Evolutionary conservation across 2,113 vertebrate genomes (phyloP).

Genomic region (Orientallactaga bullata): DNA sequence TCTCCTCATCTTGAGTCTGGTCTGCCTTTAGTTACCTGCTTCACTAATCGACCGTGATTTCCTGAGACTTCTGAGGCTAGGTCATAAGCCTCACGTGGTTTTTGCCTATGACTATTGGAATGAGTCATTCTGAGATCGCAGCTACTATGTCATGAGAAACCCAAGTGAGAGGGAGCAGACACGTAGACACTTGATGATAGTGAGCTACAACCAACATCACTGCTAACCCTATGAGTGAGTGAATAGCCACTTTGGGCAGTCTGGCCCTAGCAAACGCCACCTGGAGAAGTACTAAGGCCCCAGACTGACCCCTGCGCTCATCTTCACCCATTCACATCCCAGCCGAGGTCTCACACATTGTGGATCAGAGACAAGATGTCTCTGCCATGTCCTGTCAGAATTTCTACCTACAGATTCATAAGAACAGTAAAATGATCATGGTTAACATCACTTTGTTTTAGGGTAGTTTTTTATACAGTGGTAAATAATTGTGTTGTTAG

Average conservation of each 20-base stretch:
- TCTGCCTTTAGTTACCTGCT: slow-evolving; percentile 59
- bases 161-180: not conserved
- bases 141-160: slow-evolving; percentile 19
- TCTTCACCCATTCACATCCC: slow-evolving; percentile 25
- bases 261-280: not conserved
- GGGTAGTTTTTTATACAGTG: slow-evolving; percentile 50
- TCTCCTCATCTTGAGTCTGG: slow-evolving; percentile 60
- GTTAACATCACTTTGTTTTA: slow-evolving; percentile 26
- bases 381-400: not conserved
- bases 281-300: slow-evolving; percentile 26
- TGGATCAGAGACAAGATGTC: not conserved
- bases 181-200: slow-evolving; percentile 13
- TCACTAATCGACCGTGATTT: slow-evolving; percentile 35
- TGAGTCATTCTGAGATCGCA: slow-evolving; percentile 16
- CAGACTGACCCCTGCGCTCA: not conserved
- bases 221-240: slow-evolving; percentile 33
- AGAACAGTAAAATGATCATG: slow-evolving; percentile 61
- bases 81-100: slow-evolving; percentile 33
- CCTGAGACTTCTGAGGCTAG: slow-evolving; percentile 36
- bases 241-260: slow-evolving; percentile 1
- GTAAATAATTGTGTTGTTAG: slow-evolving; percentile 20
- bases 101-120: slow-evolving; percentile 31
- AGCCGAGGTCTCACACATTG: not conserved
- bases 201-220: slow-evolving; percentile 20
- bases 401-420: slow-evolving; percentile 34